Evolutionary conservation across 2,888 invertebrate species (phyloP).

Genomic region (Tromatobia lineatoria): DNA sequence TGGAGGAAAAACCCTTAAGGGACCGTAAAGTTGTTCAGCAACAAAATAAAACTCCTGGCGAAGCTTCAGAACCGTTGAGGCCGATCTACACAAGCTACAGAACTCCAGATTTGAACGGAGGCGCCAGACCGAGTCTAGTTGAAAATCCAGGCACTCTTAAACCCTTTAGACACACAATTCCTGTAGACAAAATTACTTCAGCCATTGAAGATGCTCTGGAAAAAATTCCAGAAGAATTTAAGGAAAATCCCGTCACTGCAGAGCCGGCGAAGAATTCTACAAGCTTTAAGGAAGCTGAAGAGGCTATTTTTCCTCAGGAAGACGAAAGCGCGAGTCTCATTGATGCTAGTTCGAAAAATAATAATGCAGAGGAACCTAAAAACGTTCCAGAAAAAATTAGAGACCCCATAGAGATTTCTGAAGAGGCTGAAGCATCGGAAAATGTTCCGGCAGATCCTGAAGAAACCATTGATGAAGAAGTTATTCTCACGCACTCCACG

Average conservation of each 20-base stretch:
- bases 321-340: constrained; percentile 63
- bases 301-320: constrained; percentile 47
- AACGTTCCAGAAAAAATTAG: constrained; percentile 6
- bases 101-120: constrained; percentile 81
- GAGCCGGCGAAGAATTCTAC: neutral
- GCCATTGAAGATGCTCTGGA: constrained; percentile 65
- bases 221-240: neutral
- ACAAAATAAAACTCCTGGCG: constrained; percentile 25
- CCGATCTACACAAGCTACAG: constrained; percentile 83
- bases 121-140: constrained; percentile 78
- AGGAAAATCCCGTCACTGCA: constrained; percentile 1
- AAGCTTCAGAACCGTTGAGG: constrained; percentile 51
- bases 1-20: constrained; percentile 65
- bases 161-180: constrained; percentile 83
- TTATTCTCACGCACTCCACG: constrained; percentile 69
- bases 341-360: constrained; percentile 55
- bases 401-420: constrained; percentile 50
- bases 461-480: constrained; percentile 72
- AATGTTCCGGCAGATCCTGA: neutral
- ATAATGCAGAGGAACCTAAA: constrained; percentile 50
- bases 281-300: constrained; percentile 72
- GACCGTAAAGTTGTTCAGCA: constrained; percentile 72
- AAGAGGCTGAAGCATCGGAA: constrained; percentile 10
- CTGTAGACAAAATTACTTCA: constrained; percentile 82
- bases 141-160: constrained; percentile 81